Conservation (phyloP, 1,140 invertebrate species). For the Lasioglossum albipes region DNA sequence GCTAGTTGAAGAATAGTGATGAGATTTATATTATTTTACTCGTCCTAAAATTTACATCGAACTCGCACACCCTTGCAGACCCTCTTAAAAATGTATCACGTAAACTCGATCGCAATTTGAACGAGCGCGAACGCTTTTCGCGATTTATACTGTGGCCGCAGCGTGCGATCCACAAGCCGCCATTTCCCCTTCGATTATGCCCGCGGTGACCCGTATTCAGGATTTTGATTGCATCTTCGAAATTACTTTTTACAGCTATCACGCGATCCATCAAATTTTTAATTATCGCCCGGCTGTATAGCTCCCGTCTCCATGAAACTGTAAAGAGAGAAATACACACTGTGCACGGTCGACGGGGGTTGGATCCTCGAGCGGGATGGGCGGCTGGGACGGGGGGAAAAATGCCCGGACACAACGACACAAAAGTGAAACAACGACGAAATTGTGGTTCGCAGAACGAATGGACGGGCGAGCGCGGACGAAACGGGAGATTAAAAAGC, state of each 20-base stretch:
- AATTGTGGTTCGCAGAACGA: conserved; percentile 4
- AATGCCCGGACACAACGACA: background rate
- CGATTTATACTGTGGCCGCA: too few species aligned
- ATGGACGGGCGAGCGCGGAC: background rate
- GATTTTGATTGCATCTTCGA: conserved; percentile 33
- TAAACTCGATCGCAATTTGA: background rate
- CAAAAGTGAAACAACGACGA: conserved; percentile 21
- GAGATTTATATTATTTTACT: too few species aligned
- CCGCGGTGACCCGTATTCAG: conserved; percentile 29
- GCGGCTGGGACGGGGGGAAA: too few species aligned
- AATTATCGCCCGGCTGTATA: conserved; percentile 25
- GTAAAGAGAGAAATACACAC: background rate
- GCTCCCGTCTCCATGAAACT: conserved; percentile 3
- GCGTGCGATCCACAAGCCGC: background rate
- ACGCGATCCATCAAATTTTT: conserved; percentile 50
- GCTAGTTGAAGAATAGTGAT: too few species aligned
- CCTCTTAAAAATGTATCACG: too few species aligned
- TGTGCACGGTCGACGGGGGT: too few species aligned
- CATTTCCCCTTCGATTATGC: conserved; percentile 34
- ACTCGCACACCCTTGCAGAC: too few species aligned
- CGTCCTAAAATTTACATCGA: too few species aligned
- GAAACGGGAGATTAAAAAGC: conserved; percentile 5
- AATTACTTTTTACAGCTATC: conserved; percentile 36
- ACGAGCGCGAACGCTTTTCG: background rate
- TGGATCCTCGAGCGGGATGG: too few species aligned